Base-by-base conservation (phyloP, 53 echinoderm and acorn worm species). In the Henricia sp. region DNA sequence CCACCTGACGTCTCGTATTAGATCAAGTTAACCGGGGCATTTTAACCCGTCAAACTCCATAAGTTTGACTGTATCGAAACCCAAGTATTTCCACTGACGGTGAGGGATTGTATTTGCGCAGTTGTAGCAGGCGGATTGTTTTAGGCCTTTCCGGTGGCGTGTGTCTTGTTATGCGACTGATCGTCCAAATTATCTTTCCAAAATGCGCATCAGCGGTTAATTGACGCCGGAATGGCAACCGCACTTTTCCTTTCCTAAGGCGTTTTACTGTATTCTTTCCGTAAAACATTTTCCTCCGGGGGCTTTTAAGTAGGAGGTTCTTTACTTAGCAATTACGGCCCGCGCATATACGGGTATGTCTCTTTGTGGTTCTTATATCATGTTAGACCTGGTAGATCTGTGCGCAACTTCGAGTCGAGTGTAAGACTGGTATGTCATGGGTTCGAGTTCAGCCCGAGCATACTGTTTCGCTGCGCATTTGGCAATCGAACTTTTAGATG, bases 1-100 rank as follows among this genome's bases (percentile, higher is more conserved):
- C 63, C 80, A 80, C 80, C 80, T 80, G 80, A 80, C 80, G 80
- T 63, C 80, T 60, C 63, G 62, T 64, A 80, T 80, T 80, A 80
- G 80, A 63, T 80, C 80, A 63, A 64, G 60, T 80, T 80, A 64
- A 46, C 80, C 64, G 44, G n/a, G 50, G 80, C 80, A 80, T 80
- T 80, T 80, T 80, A 80, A 48, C 80, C 80, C 80, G 80, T 80
- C 80, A 64, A 64, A 80, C 33, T 43, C 50, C 30, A 80, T 80
- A 16, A 29, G 63, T 33, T 63, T 62, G 62, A 63, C 28, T 50
- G 33, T 27, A 46, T 80, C 80, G 26, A 46, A 48, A 17, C 37
- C 77, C 60, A 13, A 17, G 14, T 14, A 34, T 46, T 80, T 80
- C 46, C n/a, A 29, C 32, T 41, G 50, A 64, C 48, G 80, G 46